Evolutionary conservation across 2,888 invertebrate species (phyloP), one percentile per base, ranked within the genome.

Genomic region (Machimus rusticus): DNA sequence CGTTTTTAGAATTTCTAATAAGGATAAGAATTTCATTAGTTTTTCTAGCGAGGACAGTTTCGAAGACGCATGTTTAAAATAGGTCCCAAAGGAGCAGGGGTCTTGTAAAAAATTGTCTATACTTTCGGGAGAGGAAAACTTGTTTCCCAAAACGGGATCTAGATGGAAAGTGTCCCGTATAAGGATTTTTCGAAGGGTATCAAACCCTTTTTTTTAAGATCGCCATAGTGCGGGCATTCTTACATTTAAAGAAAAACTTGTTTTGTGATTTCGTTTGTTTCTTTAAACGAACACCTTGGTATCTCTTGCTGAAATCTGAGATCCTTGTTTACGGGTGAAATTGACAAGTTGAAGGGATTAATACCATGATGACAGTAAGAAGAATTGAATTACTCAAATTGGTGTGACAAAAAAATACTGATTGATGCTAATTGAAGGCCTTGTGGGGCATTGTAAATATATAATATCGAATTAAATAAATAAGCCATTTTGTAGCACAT

Each of bases 261-360:
- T 84, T 84, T 55, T 39, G 12, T 57, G 39, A 57, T 37, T 84
- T 34, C 34, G 23, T 84, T 23, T 66, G 57, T 12, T 28, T 84
- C 82, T 84, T 66, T 31, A 66, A 66, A 66, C 34, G 82, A 84
- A 79, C 28, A 79, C 79, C 79, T 79, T 79, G 79, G 28, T 51
- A 79, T 79, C 79, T 79, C 8, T 28, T 51, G 16, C 23, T 66
- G 66, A 39, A 84, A 84, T 66, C 66, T 66, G 37, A 84, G 37
- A 84, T 37, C 66, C 37, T 51, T 84, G 66, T 57, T 84, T 84
- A 84, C 66, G 28, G 39, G 34, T 23, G 66, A 66, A 84, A 84
- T 84, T 39, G 82, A 84, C 66, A 66, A 66, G 66, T 84, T 46
- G 34, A 66, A 37, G n/a, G 37, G 82, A 84, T 84, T 84, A 84